Conservation (phyloP, 2,113 vertebrate genomes). For the Sakesphorus luctuosus region DNA sequence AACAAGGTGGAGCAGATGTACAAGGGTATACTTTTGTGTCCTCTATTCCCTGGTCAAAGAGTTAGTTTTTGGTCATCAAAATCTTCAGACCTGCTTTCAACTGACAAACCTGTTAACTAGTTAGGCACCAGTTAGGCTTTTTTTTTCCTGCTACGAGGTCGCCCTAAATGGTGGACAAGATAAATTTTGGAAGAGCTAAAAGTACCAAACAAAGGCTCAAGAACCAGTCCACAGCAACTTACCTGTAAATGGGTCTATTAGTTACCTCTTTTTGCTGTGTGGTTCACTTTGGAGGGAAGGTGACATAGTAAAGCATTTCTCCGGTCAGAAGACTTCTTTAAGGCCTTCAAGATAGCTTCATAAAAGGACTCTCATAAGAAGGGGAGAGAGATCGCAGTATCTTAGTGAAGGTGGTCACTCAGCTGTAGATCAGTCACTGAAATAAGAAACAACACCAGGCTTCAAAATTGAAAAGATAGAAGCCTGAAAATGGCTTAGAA, state of each 20-base stretch:
- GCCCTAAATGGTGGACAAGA: neutral
- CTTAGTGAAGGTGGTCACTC: neutral
- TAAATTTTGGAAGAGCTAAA: neutral
- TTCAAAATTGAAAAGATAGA: neutral
- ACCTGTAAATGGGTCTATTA: neutral
- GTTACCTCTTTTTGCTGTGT: rapidly evolving
- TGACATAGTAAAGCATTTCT: neutral
- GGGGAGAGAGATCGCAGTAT: rapidly evolving
- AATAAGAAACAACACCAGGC: neutral
- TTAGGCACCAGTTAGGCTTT: neutral
- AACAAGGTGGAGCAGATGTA: neutral
- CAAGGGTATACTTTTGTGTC: neutral
- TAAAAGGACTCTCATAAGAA: neutral
- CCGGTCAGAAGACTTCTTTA: neutral
- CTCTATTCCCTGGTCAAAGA: neutral
- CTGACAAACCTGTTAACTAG: rapidly evolving
- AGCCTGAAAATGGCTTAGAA: neutral
- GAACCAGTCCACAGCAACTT: neutral
- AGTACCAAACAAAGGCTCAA: neutral
- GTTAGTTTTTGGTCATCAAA: neutral
- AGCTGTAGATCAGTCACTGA: neutral
- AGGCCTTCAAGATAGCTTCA: neutral
- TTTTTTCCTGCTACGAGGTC: neutral
- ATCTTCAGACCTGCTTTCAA: neutral
- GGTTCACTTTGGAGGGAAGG: neutral